phyloP scores from a whole-genome alignment of 2,113 vertebrate species.

The Ailuropoda melanoleuca region DNA sequence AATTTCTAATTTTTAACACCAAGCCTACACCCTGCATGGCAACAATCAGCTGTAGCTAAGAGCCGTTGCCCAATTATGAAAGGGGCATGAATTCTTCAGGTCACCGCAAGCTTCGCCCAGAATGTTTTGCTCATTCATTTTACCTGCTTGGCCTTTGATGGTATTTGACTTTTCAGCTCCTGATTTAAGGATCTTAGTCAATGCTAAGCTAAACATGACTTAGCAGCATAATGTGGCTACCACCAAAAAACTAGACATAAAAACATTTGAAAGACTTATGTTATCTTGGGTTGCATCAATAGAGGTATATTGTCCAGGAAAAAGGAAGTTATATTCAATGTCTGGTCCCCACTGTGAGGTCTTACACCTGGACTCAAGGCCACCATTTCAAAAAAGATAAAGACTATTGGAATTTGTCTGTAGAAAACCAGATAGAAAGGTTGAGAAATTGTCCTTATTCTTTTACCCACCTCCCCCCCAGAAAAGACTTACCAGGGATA shows the following conservation, averaged over 20 bases:
- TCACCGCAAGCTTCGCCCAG: background rate
- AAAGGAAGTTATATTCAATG: background rate
- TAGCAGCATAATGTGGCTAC: background rate
- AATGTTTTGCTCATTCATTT: background rate
- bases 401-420: background rate
- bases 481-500: background rate
- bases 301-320: background rate
- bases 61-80: background rate
- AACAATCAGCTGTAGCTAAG: background rate
- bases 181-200: background rate
- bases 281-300: background rate
- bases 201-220: background rate
- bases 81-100: background rate
- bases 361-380: background rate
- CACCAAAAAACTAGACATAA: background rate
- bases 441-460: background rate
- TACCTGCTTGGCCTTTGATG: background rate
- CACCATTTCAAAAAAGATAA: background rate
- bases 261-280: background rate
- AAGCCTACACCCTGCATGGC: background rate
- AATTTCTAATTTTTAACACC: background rate
- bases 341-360: background rate
- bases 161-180: background rate
- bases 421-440: background rate
- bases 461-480: background rate